Percentiles rank a stretch among this genome's conserved stretches.
Conservation (phyloP, 2,888 invertebrate genomes). For the Nemotelus nigrinus region DNA sequence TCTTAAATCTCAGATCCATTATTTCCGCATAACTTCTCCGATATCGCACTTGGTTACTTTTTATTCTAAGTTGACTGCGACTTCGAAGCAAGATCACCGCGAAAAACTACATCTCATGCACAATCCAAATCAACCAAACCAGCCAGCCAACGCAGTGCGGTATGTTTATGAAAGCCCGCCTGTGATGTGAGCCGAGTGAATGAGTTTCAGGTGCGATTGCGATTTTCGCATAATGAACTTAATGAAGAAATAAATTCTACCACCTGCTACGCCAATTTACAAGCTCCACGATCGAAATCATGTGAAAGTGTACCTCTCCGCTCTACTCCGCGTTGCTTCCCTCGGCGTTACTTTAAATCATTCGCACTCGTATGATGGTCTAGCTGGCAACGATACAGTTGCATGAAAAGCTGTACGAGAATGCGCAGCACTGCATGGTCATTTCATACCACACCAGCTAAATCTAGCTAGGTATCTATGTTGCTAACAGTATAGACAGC, state of each 20-base stretch:
- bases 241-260: slow-evolving; percentile 38
- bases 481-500: neutral
- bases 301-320: slow-evolving; percentile 31
- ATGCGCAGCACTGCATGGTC: neutral
- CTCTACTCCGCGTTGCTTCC: neutral
- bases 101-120: no score
- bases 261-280: slow-evolving; percentile 38
- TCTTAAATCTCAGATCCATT: no score
- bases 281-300: slow-evolving; percentile 37
- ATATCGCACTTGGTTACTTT: no score
- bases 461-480: neutral
- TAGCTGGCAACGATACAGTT: neutral
- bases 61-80: no score
- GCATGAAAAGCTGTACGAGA: slow-evolving; percentile 23
- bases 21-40: no score
- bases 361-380: slow-evolving; percentile 24
- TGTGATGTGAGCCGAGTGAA: no score
- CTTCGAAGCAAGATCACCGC: no score
- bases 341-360: slow-evolving; percentile 15
- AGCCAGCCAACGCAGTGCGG: no score
- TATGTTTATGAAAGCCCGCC: no score
- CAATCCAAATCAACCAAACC: no score
- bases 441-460: neutral
- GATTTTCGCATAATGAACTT: slow-evolving; percentile 29
- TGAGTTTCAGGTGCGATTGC: slow-evolving; percentile 29